Percentiles rank a stretch among this genome's conserved stretches.
These are phyloP conservation scores for Alethe diademata DNA, from an alignment of 2,113 vertebrate species.

Conservation along the genomic window DNA sequence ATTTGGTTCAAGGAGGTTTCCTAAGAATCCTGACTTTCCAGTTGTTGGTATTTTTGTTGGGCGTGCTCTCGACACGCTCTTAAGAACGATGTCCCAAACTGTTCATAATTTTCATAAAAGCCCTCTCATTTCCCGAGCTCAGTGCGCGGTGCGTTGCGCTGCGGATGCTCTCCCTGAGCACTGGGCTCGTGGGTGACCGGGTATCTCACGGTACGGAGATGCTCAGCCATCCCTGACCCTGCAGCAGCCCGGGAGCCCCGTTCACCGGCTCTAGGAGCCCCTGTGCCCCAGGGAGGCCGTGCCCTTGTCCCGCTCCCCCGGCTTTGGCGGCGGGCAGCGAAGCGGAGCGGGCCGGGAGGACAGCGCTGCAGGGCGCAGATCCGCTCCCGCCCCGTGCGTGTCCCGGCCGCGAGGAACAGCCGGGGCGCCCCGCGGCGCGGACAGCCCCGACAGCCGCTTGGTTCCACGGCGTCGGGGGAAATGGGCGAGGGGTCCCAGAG, in stretches of 20 bases:
- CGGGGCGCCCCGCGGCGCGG: no score
- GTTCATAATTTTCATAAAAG: not conserved
- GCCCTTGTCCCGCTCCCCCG: not conserved
- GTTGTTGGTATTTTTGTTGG: not conserved
- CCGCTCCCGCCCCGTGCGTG: no score
- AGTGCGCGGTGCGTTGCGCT: not conserved
- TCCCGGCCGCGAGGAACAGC: not conserved
- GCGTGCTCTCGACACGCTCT: not conserved
- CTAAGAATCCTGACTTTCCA: not conserved
- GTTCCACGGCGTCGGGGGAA: not conserved
- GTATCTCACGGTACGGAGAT: not conserved
- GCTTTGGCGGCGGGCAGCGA: not conserved
- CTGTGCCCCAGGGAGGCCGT: not conserved
- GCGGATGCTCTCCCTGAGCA: not conserved
- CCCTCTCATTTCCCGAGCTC: not conserved
- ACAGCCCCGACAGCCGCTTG: not conserved
- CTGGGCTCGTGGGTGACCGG: not conserved
- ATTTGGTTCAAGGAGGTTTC: not conserved
- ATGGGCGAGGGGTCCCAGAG: not conserved
- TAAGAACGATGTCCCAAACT: not conserved
- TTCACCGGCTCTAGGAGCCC: not conserved
- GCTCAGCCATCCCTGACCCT: not conserved
- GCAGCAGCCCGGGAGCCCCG: not conserved
- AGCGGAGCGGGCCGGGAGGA: not conserved
- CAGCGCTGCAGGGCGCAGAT: not conserved